phyloP scores from a whole-genome alignment of 2,113 vertebrate genomes.

The Sylvietta virens region DNA sequence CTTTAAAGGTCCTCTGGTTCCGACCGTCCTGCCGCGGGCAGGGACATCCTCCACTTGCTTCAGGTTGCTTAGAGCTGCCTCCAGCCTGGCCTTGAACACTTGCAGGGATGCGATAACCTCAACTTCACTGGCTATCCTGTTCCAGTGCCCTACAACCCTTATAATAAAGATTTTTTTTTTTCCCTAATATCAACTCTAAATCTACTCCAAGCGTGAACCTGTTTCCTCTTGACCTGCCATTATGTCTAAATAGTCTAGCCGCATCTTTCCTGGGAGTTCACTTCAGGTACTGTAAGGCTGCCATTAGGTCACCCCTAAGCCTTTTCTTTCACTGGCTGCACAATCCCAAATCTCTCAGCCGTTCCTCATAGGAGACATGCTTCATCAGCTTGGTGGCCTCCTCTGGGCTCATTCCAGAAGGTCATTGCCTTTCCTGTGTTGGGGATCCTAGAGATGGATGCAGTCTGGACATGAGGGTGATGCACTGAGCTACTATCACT shows the following conservation, averaged over 20 bases:
- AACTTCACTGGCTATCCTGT: background rate
- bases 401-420: background rate
- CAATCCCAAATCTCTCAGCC: background rate
- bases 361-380: background rate
- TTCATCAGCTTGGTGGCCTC: background rate
- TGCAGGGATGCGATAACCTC: background rate
- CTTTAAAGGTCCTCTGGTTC: too few relatives aligned
- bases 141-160: too few relatives aligned
- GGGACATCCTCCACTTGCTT: too few relatives aligned
- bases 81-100: background rate
- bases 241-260: too few relatives aligned
- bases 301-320: background rate
- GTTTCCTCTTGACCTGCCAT: background rate
- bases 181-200: background rate
- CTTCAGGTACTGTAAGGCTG: background rate
- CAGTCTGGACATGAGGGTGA: background rate
- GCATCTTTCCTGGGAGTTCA: background rate
- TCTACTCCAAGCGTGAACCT: background rate
- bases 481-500: background rate
- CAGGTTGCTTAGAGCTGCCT: background rate
- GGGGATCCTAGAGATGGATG: background rate
- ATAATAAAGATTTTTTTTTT: background rate
- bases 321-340: background rate
- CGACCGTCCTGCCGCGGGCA: background rate
- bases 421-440: background rate